phyloP scores from a whole-genome alignment of 2,888 invertebrate species.

The Lomographa bimaculata region DNA sequence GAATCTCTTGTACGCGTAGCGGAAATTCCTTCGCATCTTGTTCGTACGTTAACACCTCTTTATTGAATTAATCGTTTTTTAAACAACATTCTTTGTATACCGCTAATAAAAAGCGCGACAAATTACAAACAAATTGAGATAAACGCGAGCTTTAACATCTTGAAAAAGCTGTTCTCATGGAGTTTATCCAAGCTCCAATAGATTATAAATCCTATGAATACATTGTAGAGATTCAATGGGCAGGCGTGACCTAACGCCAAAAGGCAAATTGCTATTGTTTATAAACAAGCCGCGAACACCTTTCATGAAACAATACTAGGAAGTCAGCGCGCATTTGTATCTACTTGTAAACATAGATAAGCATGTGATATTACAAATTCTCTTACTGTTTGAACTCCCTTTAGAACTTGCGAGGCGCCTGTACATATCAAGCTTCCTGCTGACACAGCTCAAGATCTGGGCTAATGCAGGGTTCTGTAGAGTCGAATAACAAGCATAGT shows the following conservation, averaged over 20 bases:
- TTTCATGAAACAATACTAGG: constrained; percentile 66
- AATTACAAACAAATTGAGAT: constrained; percentile 9
- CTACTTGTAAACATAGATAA: constrained; percentile 42
- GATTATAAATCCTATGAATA: constrained; percentile 45
- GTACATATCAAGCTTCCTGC: constrained; percentile 27
- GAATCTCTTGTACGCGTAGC: constrained; percentile 32
- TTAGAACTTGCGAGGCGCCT: constrained; percentile 27
- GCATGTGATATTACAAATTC: constrained; percentile 34
- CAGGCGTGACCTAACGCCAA: constrained; percentile 64
- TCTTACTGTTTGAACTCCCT: constrained; percentile 25
- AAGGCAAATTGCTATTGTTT: constrained; percentile 72
- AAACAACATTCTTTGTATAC: constrained; percentile 20
- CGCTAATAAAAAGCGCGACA: constrained; percentile 2
- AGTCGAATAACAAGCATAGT: constrained; percentile 18
- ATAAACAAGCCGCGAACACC: constrained; percentile 64
- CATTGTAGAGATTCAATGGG: constrained; percentile 55
- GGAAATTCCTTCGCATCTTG: constrained; percentile 35
- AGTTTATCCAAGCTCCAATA: constrained; percentile 32
- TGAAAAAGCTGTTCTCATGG: background rate
- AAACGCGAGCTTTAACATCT: constrained; percentile 1
- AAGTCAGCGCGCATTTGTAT: constrained; percentile 54
- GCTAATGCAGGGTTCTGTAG: constrained; percentile 20
- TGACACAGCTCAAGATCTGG: constrained; percentile 18
- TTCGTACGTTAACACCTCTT: constrained; percentile 33
- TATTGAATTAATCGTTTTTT: constrained; percentile 29